These are phyloP conservation scores for Axinella damicornis DNA, from an alignment of 37 sponge, comb jelly and placozoan genomes.

Conservation along the genomic window DNA sequence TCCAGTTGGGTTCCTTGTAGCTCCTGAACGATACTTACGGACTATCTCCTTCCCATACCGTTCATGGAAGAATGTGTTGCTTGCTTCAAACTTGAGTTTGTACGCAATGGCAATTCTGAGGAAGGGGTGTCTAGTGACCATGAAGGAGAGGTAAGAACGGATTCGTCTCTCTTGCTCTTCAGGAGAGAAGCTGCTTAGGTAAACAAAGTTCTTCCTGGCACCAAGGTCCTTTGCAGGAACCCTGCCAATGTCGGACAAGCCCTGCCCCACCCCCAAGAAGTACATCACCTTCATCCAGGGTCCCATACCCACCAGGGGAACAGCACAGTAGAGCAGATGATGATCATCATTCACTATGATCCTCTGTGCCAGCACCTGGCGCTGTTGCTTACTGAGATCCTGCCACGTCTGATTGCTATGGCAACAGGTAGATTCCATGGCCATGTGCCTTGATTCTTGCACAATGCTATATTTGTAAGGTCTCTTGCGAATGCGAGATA, in stretches of 20 bases:
- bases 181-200: slow-evolving; percentile 25
- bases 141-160: slow-evolving; percentile 22
- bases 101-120: slow-evolving; percentile 27
- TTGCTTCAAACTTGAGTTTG: slow-evolving; percentile 27
- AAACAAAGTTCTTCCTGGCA: slow-evolving; percentile 26
- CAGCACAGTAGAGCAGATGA: slow-evolving; percentile 34
- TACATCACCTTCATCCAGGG: slow-evolving; percentile 56
- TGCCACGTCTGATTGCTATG: neutral
- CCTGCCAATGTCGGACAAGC: neutral
- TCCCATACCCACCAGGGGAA: slow-evolving; percentile 11
- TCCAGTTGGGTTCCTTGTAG: neutral
- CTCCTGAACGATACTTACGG: slow-evolving; percentile 30
- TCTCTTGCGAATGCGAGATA: neutral
- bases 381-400: neutral
- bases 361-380: neutral
- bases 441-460: slow-evolving; percentile 8
- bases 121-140: slow-evolving; percentile 51
- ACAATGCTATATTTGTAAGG: neutral
- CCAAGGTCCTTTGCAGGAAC: slow-evolving; percentile 16
- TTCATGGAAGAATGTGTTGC: slow-evolving; percentile 28
- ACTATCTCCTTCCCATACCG: slow-evolving; percentile 52
- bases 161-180: slow-evolving; percentile 16
- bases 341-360: slow-evolving; percentile 26
- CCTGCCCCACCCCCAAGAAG: neutral
- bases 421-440: neutral